Conservation (phyloP, 2,888 invertebrate genomes). For the Temnothorax ravouxi region DNA sequence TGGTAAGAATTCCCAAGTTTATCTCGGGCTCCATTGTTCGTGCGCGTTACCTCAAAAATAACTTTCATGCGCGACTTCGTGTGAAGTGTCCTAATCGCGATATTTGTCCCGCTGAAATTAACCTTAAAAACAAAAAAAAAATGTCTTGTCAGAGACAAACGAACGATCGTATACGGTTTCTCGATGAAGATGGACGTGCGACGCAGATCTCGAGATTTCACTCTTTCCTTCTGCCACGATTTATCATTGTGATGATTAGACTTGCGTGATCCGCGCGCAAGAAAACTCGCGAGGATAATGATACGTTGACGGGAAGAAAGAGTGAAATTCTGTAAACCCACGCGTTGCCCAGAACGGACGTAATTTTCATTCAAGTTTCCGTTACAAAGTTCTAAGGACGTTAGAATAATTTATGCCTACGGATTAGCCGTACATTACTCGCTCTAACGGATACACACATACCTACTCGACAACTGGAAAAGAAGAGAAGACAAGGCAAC, state of each 20-base stretch:
- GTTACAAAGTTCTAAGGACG: neutral
- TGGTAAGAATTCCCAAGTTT: conserved; percentile 39
- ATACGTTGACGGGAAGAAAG: conserved; percentile 36
- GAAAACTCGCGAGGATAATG: conserved; percentile 38
- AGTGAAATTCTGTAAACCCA: conserved; percentile 55
- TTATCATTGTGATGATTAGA: conserved; percentile 51
- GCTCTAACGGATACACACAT: neutral
- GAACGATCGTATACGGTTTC: conserved; percentile 7
- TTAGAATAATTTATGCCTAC: conserved; percentile 10
- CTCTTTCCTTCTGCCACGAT: conserved; percentile 29
- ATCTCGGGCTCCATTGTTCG: conserved; percentile 39
- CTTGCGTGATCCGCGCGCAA: conserved; percentile 20
- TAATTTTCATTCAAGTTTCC: conserved; percentile 36
- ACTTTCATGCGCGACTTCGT: conserved; percentile 24
- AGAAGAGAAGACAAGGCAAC: neutral
- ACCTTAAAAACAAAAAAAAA: conserved; percentile 10
- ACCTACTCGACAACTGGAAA: neutral
- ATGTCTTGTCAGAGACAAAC: neutral
- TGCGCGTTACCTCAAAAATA: conserved; percentile 29
- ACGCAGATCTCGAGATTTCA: conserved; percentile 29
- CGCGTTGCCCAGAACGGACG: conserved; percentile 11
- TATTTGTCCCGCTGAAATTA: neutral
- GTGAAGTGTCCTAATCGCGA: conserved; percentile 37
- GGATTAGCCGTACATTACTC: neutral
- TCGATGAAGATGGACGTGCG: conserved; percentile 16